Conservation (phyloP, 2,113 vertebrate species). For the Herpailurus yagouaroundi region DNA sequence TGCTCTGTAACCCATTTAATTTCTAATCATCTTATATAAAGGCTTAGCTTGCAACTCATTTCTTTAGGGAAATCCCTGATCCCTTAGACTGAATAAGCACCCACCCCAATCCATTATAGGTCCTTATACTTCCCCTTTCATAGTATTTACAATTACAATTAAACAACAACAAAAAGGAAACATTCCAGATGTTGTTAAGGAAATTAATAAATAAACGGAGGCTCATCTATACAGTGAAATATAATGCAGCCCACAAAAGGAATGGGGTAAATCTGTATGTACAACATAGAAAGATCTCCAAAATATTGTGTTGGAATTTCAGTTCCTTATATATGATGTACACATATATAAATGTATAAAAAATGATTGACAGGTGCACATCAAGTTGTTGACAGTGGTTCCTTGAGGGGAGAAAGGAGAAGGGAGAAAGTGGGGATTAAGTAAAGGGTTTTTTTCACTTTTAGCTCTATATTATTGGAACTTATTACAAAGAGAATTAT, state of each 20-base stretch:
- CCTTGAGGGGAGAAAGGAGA: background rate
- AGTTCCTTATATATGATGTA: background rate
- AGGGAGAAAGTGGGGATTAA: background rate
- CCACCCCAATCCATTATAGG: background rate
- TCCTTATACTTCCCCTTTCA: background rate
- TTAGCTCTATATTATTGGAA: slow-evolving; percentile 15
- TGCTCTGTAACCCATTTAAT: background rate
- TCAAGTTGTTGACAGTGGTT: background rate
- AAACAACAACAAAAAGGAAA: background rate
- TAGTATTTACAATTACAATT: background rate
- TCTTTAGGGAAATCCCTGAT: background rate
- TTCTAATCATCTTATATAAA: background rate
- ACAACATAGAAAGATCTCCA: background rate
- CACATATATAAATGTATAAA: background rate
- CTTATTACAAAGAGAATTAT: slow-evolving; percentile 8
- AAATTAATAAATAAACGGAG: background rate
- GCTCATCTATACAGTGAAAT: background rate
- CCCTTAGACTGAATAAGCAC: background rate
- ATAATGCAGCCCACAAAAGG: background rate
- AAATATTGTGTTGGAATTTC: background rate
- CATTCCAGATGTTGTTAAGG: background rate
- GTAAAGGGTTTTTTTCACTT: background rate
- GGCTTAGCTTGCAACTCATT: background rate
- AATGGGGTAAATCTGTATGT: background rate
- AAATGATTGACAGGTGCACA: background rate